Evolutionary conservation across 2,888 invertebrate genomes (phyloP).

Genomic region (Cantharis flavilabris): DNA sequence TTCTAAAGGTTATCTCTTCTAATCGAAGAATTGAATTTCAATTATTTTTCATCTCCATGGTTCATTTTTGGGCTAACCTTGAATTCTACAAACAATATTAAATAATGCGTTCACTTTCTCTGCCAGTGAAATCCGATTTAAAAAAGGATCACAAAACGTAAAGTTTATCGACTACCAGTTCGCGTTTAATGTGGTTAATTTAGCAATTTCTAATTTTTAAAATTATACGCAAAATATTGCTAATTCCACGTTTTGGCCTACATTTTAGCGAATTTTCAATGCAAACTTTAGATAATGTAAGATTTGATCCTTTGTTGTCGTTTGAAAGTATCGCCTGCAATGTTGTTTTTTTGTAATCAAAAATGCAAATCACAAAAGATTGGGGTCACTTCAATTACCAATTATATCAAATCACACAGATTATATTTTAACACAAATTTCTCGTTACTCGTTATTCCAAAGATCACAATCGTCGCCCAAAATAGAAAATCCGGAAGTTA

Average conservation of each 20-base stretch:
- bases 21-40: not conserved
- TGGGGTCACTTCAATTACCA: not conserved
- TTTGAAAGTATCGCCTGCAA: not conserved
- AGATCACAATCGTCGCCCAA: not conserved
- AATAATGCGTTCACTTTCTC: conserved; percentile 2
- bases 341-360: not conserved
- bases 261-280: not conserved
- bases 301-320: not conserved
- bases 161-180: not conserved
- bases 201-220: not conserved
- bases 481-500: not conserved
- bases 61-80: not conserved
- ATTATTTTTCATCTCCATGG: not conserved
- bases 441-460: not conserved
- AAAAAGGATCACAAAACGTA: not conserved
- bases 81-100: not conserved
- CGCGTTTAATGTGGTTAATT: not conserved
- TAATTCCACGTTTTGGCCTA: not conserved
- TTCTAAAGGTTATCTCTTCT: not conserved
- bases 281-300: not conserved
- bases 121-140: not conserved
- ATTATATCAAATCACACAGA: not conserved
- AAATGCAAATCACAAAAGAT: not conserved
- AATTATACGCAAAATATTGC: not conserved
- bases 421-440: not conserved